phyloP scores from a whole-genome alignment of 1,140 invertebrate genomes.

The Tetranychus cinnabarinus region DNA sequence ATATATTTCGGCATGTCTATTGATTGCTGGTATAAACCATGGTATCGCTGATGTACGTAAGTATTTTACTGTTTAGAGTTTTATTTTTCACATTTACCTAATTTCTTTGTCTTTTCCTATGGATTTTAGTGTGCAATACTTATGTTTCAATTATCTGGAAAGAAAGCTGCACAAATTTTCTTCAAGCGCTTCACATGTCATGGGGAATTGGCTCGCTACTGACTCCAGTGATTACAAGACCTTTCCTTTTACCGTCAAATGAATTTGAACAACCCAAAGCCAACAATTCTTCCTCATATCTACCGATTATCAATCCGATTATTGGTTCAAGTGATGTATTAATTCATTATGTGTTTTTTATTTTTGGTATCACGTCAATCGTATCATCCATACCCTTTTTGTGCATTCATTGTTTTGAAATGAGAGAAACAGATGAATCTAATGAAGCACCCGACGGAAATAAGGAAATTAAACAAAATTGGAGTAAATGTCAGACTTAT shows the following conservation, averaged over 20 bases:
- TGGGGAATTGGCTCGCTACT: conserved; percentile 29
- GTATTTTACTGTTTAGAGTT: too few species aligned
- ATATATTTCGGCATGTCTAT: too few species aligned
- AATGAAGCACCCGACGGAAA: background rate
- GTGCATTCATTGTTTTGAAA: background rate
- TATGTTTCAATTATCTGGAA: conserved; percentile 26
- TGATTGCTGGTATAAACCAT: too few species aligned
- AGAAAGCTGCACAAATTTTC: conserved; percentile 24
- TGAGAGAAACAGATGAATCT: too few species aligned
- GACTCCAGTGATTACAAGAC: conserved; percentile 25
- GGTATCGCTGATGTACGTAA: too few species aligned
- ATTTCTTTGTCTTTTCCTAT: background rate
- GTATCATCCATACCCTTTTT: background rate
- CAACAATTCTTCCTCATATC: background rate
- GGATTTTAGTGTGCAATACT: background rate
- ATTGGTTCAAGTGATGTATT: background rate
- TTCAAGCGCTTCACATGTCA: conserved; percentile 28
- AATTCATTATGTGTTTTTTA: background rate
- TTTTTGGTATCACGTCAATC: background rate
- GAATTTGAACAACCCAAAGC: background rate
- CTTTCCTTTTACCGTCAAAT: conserved; percentile 19
- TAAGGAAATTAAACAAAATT: background rate
- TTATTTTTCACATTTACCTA: too few species aligned
- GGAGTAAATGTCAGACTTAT: background rate
- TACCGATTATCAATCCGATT: background rate